phyloP scores from a whole-genome alignment of 2,888 invertebrate genomes.

The Netelia virgata region DNA sequence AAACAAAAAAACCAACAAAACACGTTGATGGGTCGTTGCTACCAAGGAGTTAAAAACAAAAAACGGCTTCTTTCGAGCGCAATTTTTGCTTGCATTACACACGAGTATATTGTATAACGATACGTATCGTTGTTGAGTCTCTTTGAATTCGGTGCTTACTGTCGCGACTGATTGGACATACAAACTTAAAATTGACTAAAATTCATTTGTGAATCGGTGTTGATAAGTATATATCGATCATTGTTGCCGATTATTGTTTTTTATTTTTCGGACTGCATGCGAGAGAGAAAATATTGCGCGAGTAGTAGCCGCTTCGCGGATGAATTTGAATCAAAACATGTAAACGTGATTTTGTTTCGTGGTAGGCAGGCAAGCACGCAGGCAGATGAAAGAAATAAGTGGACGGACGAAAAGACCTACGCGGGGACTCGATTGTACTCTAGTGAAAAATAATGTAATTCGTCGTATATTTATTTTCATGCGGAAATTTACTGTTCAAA shows the following conservation, averaged over 20 bases:
- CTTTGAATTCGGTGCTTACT: conserved; percentile 57
- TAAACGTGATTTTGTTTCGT: conserved; percentile 34
- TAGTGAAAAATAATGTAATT: conserved; percentile 62
- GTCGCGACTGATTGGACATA: conserved; percentile 38
- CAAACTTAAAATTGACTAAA: conserved; percentile 11
- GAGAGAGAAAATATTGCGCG: conserved; percentile 6
- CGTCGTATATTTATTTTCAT: conserved; percentile 66
- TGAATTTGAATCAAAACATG: conserved; percentile 22
- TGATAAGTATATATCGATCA: conserved; percentile 29
- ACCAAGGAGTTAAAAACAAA: conserved; percentile 34
- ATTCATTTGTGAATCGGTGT: conserved; percentile 43
- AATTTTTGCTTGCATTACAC: conserved; percentile 55
- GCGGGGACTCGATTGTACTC: conserved; percentile 33
- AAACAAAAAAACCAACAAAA: conserved; percentile 50
- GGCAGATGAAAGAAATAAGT: conserved; percentile 15
- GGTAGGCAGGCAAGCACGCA: background rate
- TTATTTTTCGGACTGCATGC: conserved; percentile 31
- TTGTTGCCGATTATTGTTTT: conserved; percentile 45
- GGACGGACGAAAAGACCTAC: conserved; percentile 26
- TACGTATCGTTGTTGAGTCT: conserved; percentile 37
- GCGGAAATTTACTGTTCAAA: conserved; percentile 47
- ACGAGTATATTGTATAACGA: conserved; percentile 32
- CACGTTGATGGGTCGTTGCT: conserved; percentile 47
- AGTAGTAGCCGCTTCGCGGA: conserved; percentile 5
- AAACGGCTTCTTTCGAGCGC: conserved; percentile 48